These are phyloP conservation scores for Aporophyla lueneburgensis DNA, from an alignment of 2,888 invertebrate genomes.

Conservation along the genomic window DNA sequence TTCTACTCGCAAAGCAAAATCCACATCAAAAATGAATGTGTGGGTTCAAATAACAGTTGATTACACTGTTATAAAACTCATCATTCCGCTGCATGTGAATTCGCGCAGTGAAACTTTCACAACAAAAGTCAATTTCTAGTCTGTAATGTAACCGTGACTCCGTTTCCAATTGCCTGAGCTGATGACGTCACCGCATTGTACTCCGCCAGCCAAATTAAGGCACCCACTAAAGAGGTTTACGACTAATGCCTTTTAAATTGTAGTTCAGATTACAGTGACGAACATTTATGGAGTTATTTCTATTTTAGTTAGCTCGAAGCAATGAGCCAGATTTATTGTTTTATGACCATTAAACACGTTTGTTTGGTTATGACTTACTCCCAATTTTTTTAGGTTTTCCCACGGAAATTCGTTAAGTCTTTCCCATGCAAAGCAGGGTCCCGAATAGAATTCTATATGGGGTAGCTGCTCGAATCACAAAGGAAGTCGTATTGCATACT, in stretches of 20 bases:
- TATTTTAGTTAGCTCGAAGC: slow-evolving; percentile 33
- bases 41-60: slow-evolving; percentile 23
- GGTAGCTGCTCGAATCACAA: slow-evolving; percentile 36
- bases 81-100: slow-evolving; percentile 32
- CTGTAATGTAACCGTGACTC: slow-evolving; percentile 33
- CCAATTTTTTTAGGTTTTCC: slow-evolving; percentile 7
- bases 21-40: neutral
- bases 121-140: slow-evolving; percentile 30
- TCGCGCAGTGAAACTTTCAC: slow-evolving; percentile 50
- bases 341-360: slow-evolving; percentile 5
- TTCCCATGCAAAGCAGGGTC: slow-evolving; percentile 38
- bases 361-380: slow-evolving; percentile 8
- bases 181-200: slow-evolving; percentile 52
- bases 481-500: slow-evolving; percentile 33
- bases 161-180: slow-evolving; percentile 26
- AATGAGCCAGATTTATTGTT: slow-evolving; percentile 22
- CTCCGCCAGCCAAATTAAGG: slow-evolving; percentile 45
- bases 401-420: slow-evolving; percentile 22
- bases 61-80: slow-evolving; percentile 35
- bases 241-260: slow-evolving; percentile 63
- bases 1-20: slow-evolving; percentile 2
- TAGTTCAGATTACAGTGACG: slow-evolving; percentile 47
- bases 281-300: slow-evolving; percentile 32
- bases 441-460: slow-evolving; percentile 24
- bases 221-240: slow-evolving; percentile 46